Conservation (phyloP, 1,140 invertebrate species). For the silkworm (Bombyx mori) region DNA sequence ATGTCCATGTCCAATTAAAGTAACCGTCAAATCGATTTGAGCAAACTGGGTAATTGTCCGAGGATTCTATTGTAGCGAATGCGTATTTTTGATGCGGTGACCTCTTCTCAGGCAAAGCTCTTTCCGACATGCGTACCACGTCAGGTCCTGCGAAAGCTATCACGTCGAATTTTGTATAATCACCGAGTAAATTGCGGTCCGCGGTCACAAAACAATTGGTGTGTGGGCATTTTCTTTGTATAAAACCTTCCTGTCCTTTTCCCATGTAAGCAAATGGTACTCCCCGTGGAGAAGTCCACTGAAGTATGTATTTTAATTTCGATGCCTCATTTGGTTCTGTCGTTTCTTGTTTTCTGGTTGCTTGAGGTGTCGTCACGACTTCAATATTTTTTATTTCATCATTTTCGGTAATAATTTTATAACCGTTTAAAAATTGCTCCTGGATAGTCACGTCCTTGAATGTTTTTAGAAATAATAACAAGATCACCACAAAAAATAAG, state of each 20-base stretch:
- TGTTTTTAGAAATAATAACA: constrained; percentile 3
- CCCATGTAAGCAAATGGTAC: constrained; percentile 43
- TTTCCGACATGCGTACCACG: constrained; percentile 14
- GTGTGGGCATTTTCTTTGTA: constrained; percentile 31
- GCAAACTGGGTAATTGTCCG: constrained; percentile 50
- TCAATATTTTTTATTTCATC: too few relatives aligned
- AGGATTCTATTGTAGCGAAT: constrained; percentile 51
- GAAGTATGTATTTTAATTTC: constrained; percentile 42
- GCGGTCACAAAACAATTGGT: constrained; percentile 45
- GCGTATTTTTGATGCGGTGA: constrained; percentile 47
- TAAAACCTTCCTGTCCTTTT: constrained; percentile 30
- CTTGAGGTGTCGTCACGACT: background rate
- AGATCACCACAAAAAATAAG: background rate
- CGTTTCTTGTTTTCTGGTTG: background rate
- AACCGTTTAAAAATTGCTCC: background rate
- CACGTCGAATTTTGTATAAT: constrained; percentile 47
- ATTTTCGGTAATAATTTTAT: constrained; percentile 1
- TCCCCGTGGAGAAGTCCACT: constrained; percentile 36
- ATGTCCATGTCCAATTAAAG: constrained; percentile 79
- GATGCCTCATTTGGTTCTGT: constrained; percentile 4
- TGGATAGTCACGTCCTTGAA: background rate
- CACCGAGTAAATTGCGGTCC: constrained; percentile 28
- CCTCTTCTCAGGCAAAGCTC: constrained; percentile 24
- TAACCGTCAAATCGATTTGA: constrained; percentile 43
- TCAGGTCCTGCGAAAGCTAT: constrained; percentile 46